phyloP scores from a whole-genome alignment of 1,140 invertebrate genomes.

The Antheraea mylitta region DNA sequence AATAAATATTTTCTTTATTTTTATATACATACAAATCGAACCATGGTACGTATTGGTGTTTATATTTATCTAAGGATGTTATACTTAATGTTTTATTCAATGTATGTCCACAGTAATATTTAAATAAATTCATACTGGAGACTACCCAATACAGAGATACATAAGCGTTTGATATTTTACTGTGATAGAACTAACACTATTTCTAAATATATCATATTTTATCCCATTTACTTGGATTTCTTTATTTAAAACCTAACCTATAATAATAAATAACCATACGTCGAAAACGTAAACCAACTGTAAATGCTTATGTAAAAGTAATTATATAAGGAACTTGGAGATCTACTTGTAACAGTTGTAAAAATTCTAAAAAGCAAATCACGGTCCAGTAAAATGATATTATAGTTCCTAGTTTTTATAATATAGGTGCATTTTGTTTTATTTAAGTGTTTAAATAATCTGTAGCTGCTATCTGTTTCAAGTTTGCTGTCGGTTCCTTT shows the following conservation, averaged over 20 bases:
- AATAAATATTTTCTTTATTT: too few relatives aligned
- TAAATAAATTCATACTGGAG: background rate
- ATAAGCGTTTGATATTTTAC: slow-evolving; percentile 67
- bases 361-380: slow-evolving; percentile 7
- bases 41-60: background rate
- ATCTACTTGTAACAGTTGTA: background rate
- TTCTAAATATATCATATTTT: slow-evolving; percentile 38
- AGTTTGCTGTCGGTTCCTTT: background rate
- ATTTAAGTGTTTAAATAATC: slow-evolving; percentile 23
- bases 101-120: background rate
- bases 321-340: background rate
- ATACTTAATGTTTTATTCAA: background rate
- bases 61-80: background rate
- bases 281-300: too few relatives aligned
- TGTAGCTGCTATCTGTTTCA: background rate
- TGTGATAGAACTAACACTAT: slow-evolving; percentile 73
- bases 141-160: slow-evolving; percentile 4
- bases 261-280: too few relatives aligned
- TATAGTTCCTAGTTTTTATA: slow-evolving; percentile 47
- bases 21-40: background rate
- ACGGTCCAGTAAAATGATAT: slow-evolving; percentile 13
- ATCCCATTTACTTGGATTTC: slow-evolving; percentile 32
- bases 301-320: too few relatives aligned
- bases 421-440: slow-evolving; percentile 52
- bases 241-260: slow-evolving; percentile 22